Base-by-base conservation (phyloP, 2,888 invertebrate genomes). In the Meliscaeva auricollis region DNA sequence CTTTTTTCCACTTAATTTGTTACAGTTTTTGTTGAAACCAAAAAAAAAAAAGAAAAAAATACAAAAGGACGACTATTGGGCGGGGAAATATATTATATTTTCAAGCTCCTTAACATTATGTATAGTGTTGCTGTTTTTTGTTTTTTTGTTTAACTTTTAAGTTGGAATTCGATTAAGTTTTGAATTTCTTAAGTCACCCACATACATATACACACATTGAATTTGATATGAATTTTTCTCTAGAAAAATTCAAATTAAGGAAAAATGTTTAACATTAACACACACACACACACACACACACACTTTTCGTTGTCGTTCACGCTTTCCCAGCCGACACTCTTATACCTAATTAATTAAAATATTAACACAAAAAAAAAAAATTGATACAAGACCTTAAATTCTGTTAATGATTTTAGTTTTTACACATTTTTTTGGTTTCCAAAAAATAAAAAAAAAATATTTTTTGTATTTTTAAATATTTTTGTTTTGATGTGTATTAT, bases 401-500 rank as follows among this genome's bases (percentile, higher is more conserved):
- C 26, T 26, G 26, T 26, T 30, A n/a, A 52, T 52, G 52, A 8
- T 30, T 30, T 52, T 7, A 52, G 6, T 30, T 52, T 30, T 26
- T 30, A 26, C 26, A 52, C 52, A 30, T 52, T 52, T 52, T 30
- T 2, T 52, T 32, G 30, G 15, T 54, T 56, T 32, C 9, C 15
- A 5, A 35, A 35, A 35, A 56, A 38, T 11, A 17, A 9, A 17
- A 56, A 35, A 17, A 17, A 15, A 30, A 20, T 52, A 32, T 32
- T 22, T n/a, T 48, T 15, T 64, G 7, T 20, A 48, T 5, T 1
- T 64, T 66, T 13, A 20, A 50, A 35, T 38, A 20, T 66, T 48
- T 44, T 64, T 74, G 64, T 22, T 54, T 66, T 74, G 54, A 22
- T 74, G 58, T 38, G 58, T 38, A 26, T 26, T 17, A 22, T 32